These are phyloP conservation scores for Zeugodacus cucurbitae DNA, from an alignment of 1,140 invertebrate species.

Conservation along the genomic window DNA sequence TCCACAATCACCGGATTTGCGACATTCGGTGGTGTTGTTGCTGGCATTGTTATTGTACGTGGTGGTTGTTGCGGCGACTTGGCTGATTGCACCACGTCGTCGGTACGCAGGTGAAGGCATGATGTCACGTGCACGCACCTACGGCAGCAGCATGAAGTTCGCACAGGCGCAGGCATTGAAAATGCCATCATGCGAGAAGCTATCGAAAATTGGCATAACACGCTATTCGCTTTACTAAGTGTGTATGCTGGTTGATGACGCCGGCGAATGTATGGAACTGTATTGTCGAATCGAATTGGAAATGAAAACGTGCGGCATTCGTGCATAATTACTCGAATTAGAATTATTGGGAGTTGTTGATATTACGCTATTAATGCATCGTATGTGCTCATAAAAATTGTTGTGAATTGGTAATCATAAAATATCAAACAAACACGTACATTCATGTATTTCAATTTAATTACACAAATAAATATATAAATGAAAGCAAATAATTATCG, in stretches of 20 bases:
- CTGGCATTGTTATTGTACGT: too few relatives aligned
- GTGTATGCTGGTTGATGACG: neutral
- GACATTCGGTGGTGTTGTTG: neutral
- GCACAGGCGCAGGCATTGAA: conserved; percentile 48
- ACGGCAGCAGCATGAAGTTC: conserved; percentile 47
- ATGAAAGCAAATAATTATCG: neutral
- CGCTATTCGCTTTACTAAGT: conserved; percentile 43
- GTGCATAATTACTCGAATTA: neutral
- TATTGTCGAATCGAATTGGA: neutral
- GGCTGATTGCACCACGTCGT: neutral
- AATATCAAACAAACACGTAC: neutral
- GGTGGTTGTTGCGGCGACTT: neutral
- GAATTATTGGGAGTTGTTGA: neutral
- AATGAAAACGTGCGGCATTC: neutral
- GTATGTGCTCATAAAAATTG: neutral
- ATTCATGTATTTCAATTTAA: neutral
- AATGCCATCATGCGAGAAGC: conserved; percentile 49
- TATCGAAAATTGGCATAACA: conserved; percentile 46
- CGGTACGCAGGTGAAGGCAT: conserved; percentile 47
- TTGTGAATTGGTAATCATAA: neutral
- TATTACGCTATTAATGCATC: neutral
- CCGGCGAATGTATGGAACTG: neutral
- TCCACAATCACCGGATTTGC: neutral
- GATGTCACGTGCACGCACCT: conserved; percentile 48
- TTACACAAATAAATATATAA: neutral